phyloP scores from a whole-genome alignment of 2,888 invertebrate genomes.

The Tolmerus cingulatus region DNA sequence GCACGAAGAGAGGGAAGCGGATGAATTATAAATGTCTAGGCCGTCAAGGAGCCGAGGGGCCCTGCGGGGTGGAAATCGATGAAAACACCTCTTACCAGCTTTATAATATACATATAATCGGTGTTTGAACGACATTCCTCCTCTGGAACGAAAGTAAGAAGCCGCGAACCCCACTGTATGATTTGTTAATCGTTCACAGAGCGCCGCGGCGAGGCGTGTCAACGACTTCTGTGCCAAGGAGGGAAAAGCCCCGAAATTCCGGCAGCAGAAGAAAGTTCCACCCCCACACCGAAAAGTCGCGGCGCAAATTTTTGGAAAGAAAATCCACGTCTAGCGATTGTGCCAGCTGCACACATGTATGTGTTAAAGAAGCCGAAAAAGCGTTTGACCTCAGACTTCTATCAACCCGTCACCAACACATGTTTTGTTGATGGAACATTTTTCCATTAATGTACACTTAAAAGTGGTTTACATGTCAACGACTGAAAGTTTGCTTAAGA shows the following conservation, averaged over 20 bases:
- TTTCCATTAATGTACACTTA: background rate
- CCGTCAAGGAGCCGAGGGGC: background rate
- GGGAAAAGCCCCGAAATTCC: background rate
- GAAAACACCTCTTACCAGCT: background rate
- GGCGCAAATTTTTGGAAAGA: background rate
- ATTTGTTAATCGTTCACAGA: slow-evolving; percentile 4
- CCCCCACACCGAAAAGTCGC: background rate
- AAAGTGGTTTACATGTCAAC: background rate
- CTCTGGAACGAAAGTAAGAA: background rate
- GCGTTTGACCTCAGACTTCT: background rate
- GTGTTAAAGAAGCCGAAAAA: background rate
- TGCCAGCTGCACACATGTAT: background rate
- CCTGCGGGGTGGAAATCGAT: background rate
- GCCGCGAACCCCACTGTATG: background rate
- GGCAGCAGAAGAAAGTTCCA: background rate
- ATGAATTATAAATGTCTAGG: background rate
- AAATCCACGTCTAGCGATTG: background rate
- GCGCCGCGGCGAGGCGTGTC: background rate
- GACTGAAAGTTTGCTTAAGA: background rate
- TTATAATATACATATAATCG: background rate
- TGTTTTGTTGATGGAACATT: background rate
- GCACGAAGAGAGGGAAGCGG: background rate
- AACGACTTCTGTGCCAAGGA: background rate
- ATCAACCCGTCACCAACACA: background rate
- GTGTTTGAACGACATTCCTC: background rate